These are phyloP conservation scores for Lepidocyrtinus sp. DNA, from an alignment of 2,888 invertebrate species.

Conservation along the genomic window DNA sequence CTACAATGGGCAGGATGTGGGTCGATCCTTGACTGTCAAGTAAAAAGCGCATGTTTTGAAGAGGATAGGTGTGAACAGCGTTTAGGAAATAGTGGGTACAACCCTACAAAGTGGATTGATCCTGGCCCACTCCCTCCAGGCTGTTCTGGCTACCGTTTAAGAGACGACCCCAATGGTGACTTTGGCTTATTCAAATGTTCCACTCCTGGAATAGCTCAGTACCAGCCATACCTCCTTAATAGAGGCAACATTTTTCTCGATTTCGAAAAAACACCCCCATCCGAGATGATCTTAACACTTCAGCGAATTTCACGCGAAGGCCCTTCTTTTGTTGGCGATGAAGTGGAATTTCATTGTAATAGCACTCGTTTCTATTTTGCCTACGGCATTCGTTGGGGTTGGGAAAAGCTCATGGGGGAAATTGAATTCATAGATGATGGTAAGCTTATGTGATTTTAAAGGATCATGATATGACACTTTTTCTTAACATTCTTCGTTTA, in stretches of 20 bases:
- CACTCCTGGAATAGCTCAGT: conserved; percentile 60
- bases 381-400: conserved; percentile 66
- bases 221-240: conserved; percentile 66
- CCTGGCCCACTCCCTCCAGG: conserved; percentile 64
- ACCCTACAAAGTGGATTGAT: conserved; percentile 58
- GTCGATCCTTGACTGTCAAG: conserved; percentile 65
- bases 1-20: conserved; percentile 66
- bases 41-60: conserved; percentile 67
- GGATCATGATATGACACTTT: conserved; percentile 46
- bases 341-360: conserved; percentile 65
- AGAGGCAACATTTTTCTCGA: conserved; percentile 66
- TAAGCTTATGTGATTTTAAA: conserved; percentile 56
- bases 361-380: conserved; percentile 67
- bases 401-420: conserved; percentile 61
- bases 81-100: conserved; percentile 55
- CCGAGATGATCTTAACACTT: conserved; percentile 64
- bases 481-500: too few relatives aligned
- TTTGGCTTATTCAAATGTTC: conserved; percentile 66
- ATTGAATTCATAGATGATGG: conserved; percentile 66
- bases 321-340: conserved; percentile 61
- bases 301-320: conserved; percentile 55
- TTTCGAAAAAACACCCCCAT: conserved; percentile 64
- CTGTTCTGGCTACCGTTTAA: conserved; percentile 56
- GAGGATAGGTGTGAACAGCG: conserved; percentile 64
- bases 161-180: conserved; percentile 64